Conservation (phyloP, 2,797 vertebrate species). For the Tachyglossus aculeatus region DNA sequence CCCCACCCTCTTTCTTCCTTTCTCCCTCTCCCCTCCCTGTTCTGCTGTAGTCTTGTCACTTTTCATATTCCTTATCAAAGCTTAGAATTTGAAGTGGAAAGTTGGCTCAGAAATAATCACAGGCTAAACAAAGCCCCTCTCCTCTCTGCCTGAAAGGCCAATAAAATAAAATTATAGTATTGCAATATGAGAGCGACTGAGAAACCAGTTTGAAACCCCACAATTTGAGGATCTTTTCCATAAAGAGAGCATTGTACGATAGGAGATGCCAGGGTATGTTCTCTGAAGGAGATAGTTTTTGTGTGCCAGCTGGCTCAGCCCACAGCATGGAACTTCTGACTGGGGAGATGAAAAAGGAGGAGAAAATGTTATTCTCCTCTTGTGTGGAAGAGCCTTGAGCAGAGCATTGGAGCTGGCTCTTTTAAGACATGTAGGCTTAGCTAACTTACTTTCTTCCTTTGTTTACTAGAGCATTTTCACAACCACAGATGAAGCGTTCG, state of each 20-base stretch:
- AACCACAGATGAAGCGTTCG: too few relatives aligned
- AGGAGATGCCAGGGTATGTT: too few relatives aligned
- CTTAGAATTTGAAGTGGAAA: constrained; percentile 52
- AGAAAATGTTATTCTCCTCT: too few relatives aligned
- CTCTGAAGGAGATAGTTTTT: constrained; percentile 19
- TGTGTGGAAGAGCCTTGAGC: too few relatives aligned
- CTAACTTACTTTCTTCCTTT: too few relatives aligned
- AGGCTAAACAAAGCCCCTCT: constrained; percentile 42
- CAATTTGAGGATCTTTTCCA: constrained; percentile 40
- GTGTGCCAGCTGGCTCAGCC: constrained; percentile 3
- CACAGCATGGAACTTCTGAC: too few relatives aligned
- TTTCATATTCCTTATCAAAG: constrained; percentile 56
- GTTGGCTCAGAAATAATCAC: constrained; percentile 56
- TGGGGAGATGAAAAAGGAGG: too few relatives aligned
- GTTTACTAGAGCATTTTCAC: too few relatives aligned
- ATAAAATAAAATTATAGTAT: constrained; percentile 56
- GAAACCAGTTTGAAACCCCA: constrained; percentile 22
- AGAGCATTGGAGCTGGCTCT: too few relatives aligned
- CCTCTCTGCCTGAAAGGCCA: constrained; percentile 50
- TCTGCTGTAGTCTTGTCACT: constrained; percentile 36
- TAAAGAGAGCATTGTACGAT: constrained; percentile 49
- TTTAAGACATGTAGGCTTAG: too few relatives aligned
- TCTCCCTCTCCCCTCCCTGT: too few relatives aligned
- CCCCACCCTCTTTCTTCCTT: too few relatives aligned
- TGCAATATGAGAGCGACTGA: constrained; percentile 45